A percentile compares a stretch with the other conserved stretches of the same genome.
Evolutionary conservation across 2,797 vertebrate species (phyloP).

Genomic region (Tachyglossus aculeatus): DNA sequence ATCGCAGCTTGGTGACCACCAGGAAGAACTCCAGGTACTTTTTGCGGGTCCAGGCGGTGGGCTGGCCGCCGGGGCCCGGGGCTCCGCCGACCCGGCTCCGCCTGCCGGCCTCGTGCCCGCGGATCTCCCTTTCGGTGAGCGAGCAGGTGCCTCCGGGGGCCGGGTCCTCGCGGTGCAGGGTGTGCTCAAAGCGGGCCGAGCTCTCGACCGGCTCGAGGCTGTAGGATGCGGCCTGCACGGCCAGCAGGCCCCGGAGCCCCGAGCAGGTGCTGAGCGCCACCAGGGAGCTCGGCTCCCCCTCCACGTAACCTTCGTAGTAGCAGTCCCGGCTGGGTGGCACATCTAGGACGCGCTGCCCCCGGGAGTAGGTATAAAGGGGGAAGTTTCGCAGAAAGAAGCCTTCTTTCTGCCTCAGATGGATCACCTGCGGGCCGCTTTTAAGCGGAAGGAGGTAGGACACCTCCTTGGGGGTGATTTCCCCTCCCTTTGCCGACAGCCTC

Average conservation of each 20-base stretch:
- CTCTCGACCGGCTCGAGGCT: constrained; percentile 39
- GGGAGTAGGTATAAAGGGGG: constrained; percentile 48
- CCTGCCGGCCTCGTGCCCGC: not conserved
- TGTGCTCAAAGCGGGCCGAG: constrained; percentile 46
- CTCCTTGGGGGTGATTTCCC: fast-evolving
- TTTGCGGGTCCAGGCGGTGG: constrained; percentile 17
- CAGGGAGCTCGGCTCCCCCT: constrained; percentile 31
- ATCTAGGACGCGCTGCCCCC: not conserved
- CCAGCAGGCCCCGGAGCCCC: constrained; percentile 56
- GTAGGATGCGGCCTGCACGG: constrained; percentile 21
- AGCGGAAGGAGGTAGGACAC: constrained; percentile 30
- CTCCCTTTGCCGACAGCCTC: not conserved
- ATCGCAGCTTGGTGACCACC: constrained; percentile 41
- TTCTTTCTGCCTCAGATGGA: constrained; percentile 37
- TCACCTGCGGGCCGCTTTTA: constrained; percentile 19
- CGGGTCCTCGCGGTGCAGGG: constrained; percentile 29
- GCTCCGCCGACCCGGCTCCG: not conserved
- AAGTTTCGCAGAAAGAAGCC: constrained; percentile 31
- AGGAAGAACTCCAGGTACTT: constrained; percentile 61
- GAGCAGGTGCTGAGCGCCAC: constrained; percentile 41
- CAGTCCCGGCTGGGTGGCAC: constrained; percentile 25
- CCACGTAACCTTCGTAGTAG: constrained; percentile 50
- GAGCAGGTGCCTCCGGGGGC: not conserved
- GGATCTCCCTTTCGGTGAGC: not conserved
- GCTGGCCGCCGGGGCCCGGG: not conserved